These are phyloP conservation scores for Drosophila parabipectinata DNA, from an alignment of 1,140 invertebrate species.

Conservation along the genomic window DNA sequence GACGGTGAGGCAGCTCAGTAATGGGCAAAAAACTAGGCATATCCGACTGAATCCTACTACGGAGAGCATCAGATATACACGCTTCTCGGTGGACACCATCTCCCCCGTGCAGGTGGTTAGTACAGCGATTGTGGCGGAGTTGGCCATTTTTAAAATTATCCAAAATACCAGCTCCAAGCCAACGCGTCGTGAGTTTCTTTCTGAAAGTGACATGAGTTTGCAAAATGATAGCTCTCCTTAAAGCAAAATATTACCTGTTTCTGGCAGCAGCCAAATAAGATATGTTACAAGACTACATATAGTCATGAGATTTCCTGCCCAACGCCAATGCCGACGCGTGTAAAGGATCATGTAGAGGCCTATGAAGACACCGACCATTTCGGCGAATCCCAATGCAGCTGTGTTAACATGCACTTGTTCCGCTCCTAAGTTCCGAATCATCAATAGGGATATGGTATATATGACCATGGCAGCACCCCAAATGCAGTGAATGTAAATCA, in stretches of 20 bases:
- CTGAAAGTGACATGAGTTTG: conserved; percentile 11
- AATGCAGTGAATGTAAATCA: conserved; percentile 71
- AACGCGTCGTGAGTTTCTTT: conserved; percentile 59
- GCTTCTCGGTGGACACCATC: conserved; percentile 72
- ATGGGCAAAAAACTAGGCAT: conserved; percentile 63
- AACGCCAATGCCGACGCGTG: conserved; percentile 75
- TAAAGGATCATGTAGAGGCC: conserved; percentile 81
- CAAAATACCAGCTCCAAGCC: conserved; percentile 74
- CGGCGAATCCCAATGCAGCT: conserved; percentile 79
- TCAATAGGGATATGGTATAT: conserved; percentile 83
- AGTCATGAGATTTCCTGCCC: conserved; percentile 73
- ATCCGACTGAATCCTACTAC: conserved; percentile 70
- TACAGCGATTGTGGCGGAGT: conserved; percentile 71
- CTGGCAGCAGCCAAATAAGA: conserved; percentile 69
- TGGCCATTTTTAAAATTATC: conserved; percentile 71
- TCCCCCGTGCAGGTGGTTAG: conserved; percentile 77
- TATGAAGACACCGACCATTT: conserved; percentile 81
- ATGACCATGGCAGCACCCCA: conserved; percentile 79
- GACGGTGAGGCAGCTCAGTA: conserved; percentile 62
- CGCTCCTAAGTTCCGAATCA: conserved; percentile 81
- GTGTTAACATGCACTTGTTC: conserved; percentile 82
- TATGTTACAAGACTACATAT: conserved; percentile 64
- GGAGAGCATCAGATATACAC: conserved; percentile 62
- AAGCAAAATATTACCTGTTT: conserved; percentile 41
- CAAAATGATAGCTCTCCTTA: neutral